Evolutionary conservation across 2,888 invertebrate species (phyloP), one percentile per base, ranked within the genome.

Genomic region (Xestia xanthographa): DNA sequence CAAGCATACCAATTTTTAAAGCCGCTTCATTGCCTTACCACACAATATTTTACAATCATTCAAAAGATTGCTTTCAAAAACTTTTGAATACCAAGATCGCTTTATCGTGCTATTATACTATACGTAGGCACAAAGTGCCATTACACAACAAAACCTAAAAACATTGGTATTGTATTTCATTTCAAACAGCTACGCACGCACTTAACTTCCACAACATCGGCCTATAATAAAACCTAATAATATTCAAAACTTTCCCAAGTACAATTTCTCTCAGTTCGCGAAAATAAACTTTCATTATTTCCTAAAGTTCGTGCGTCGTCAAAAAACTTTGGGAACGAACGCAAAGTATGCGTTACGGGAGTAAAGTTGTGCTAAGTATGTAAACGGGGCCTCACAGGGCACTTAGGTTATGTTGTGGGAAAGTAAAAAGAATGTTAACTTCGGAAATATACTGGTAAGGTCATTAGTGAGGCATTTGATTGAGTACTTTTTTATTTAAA

Each of bases 231-330:
- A 83, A 86, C 29, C 38, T 69, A 86, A 85, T 80, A 83, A 73
- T 69, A 83, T 84, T 82, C 75, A 79, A 75, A 79, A 83, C 60
- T 76, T 75, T 22, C 4, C 53, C 6, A 66, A 75, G 65, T 65
- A 85, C 26, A 75, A 79, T 76, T 84, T 81, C 63, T 58, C 66
- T 62, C 77, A 62, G 43, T 77, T 53, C 17, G 65, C 74, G 45
- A 84, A 86, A 86, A 78, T 81, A 82, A 86, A 82, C 72, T 84
- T 81, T 68, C 71, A 86, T 86, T 84, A 86, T 84, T 86, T 73
- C 62, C 60, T 3, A 72, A 86, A 86, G 67, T 86, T 82, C 12
- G 38, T 71, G 60, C 77, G 66, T 75, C 73, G 60, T 79, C 82
- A 79, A 82, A 77, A 86, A 86, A 82, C 58, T 86, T 79, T 14